These are phyloP conservation scores for Bucorvus abyssinicus DNA, from an alignment of 2,797 vertebrate genomes.

Conservation along the genomic window DNA sequence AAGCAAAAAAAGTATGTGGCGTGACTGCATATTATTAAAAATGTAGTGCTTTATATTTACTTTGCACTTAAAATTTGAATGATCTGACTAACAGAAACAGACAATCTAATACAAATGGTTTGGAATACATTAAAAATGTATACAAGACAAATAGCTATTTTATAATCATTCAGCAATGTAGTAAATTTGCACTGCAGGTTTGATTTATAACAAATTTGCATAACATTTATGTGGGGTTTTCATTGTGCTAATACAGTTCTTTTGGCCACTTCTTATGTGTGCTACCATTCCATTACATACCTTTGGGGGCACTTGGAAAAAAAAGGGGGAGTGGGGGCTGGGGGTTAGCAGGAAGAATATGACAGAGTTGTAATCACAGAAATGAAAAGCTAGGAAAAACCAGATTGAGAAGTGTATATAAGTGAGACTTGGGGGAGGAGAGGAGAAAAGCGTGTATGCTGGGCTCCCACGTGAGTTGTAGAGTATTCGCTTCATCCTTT, in stretches of 20 bases:
- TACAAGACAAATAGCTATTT: constrained; percentile 73
- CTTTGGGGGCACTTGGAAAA: constrained; percentile 15
- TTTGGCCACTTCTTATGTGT: constrained; percentile 50
- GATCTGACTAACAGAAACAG: constrained; percentile 70
- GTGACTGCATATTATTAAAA: constrained; percentile 64
- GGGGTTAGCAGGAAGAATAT: neutral
- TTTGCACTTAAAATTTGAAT: constrained; percentile 74
- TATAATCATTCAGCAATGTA: constrained; percentile 60
- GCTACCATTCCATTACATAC: constrained; percentile 36
- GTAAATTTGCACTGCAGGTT: constrained; percentile 72
- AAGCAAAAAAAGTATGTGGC: constrained; percentile 63
- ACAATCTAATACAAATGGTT: constrained; percentile 65
- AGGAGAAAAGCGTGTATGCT: neutral
- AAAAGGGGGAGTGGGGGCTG: neutral
- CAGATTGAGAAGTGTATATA: neutral
- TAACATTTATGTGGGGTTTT: constrained; percentile 69
- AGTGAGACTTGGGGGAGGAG: constrained; percentile 1
- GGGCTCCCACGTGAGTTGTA: neutral
- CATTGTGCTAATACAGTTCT: constrained; percentile 60
- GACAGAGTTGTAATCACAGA: constrained; percentile 23
- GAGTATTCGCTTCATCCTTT: constrained; percentile 12
- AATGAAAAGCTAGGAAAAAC: constrained; percentile 20
- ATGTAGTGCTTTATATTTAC: constrained; percentile 67
- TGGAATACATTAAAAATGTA: constrained; percentile 70
- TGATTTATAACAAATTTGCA: constrained; percentile 73